Base-by-base conservation (phyloP, 64 coral and sea anemone species). In the Montipora sp. region DNA sequence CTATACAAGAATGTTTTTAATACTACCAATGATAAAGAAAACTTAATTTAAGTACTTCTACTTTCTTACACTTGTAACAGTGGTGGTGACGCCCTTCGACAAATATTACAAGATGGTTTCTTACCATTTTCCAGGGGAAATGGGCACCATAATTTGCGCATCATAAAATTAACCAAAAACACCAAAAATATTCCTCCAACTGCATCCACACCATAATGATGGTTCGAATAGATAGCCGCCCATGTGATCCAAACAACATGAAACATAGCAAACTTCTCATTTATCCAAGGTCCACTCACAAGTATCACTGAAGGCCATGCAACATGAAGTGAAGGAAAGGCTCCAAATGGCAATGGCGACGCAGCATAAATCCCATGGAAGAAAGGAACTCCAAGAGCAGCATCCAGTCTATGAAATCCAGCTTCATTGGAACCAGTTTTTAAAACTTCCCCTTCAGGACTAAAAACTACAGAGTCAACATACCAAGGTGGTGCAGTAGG, bases 211-310 rank as follows among this genome's bases (percentile, higher is more conserved):
- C 98, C 98, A 92, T 99, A 99, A 84, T 99, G 98, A 82, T 99
- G 98, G 87, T 99, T 99, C 24, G 98, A 99, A 93, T 99, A 99
- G 10, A 99, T 79, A 50, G 98, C 98, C 46, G 98, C 98, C 98
- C 98, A 99, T 0, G 98, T 99, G 5, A 99, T 99, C 98, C 98
- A 99, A 14, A 90, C 94, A 51, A 99, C 98, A 92, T 99, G 98
- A 83, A 95, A 91, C 89, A 96, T 96, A 5, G 98, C 98, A 96
- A 99, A 99, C 85, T 96, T 96, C 91, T 99, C 98, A 78, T 93
- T 99, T 47, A 99, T 91, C 98, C 98, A 99, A 47, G 98, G 98
- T 83, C 95, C 98, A 80, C 98, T 96, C 21, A 99, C 98, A 79
- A 99, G 53, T 72, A 99, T 55, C 5, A 99, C 93, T 15, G 98